These are phyloP conservation scores for Eulacestoma nigropectus DNA, from an alignment of 2,113 vertebrate species.

Conservation along the genomic window DNA sequence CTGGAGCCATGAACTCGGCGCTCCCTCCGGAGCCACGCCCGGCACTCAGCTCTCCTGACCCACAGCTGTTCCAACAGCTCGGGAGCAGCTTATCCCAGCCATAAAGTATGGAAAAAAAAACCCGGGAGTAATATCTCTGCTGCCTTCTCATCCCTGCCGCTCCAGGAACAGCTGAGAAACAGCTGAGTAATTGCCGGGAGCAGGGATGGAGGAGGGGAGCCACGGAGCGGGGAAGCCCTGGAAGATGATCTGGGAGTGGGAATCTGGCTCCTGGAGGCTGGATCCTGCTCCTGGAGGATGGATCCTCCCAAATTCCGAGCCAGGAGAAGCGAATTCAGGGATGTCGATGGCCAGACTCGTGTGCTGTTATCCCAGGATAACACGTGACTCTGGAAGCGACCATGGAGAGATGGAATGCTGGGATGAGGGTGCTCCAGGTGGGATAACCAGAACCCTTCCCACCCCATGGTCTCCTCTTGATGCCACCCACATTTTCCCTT, in stretches of 20 bases:
- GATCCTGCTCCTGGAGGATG: background rate
- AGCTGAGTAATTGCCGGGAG: slow-evolving; percentile 38
- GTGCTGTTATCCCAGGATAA: background rate
- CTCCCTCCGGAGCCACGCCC: background rate
- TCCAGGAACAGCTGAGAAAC: slow-evolving; percentile 50
- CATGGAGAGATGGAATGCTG: fast-evolving
- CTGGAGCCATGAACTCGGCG: background rate
- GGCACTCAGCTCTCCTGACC: background rate
- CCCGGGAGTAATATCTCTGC: background rate
- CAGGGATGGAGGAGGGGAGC: background rate
- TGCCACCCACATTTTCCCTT: background rate
- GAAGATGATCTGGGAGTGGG: background rate
- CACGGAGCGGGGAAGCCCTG: background rate
- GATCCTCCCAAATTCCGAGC: background rate
- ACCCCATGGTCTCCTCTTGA: background rate
- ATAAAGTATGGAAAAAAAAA: background rate
- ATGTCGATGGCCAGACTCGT: fast-evolving
- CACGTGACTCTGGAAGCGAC: fast-evolving
- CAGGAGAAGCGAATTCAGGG: fast-evolving
- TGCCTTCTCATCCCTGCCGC: background rate
- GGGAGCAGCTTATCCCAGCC: background rate
- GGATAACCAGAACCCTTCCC: background rate
- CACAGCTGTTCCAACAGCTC: slow-evolving; percentile 28
- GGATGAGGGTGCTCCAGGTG: background rate
- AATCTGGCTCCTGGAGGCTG: fast-evolving